These are phyloP conservation scores for Macrotus californicus DNA, from an alignment of 2,113 vertebrate genomes.

Conservation along the genomic window DNA sequence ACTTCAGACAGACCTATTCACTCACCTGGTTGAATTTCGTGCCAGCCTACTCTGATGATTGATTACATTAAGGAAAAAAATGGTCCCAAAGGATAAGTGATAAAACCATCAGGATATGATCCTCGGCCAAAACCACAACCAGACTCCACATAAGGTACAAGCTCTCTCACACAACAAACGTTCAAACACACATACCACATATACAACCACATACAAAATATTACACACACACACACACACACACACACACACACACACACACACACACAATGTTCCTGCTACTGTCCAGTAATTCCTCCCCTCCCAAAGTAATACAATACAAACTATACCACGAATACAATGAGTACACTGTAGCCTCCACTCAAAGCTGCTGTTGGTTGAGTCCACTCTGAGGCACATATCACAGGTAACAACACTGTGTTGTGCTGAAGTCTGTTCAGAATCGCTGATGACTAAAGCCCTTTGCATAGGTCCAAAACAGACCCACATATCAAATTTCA, in stretches of 20 bases:
- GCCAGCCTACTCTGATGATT: slow-evolving; percentile 35
- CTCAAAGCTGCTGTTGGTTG: background rate
- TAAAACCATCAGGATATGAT: slow-evolving; percentile 38
- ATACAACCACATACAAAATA: slow-evolving; percentile 35
- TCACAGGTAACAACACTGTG: slow-evolving; percentile 49
- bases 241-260: background rate
- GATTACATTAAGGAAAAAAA: slow-evolving; percentile 44
- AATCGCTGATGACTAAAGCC: slow-evolving; percentile 5
- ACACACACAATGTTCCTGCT: slow-evolving; percentile 55
- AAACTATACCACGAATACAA: slow-evolving; percentile 25
- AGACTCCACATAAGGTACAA: slow-evolving; percentile 56
- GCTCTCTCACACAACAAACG: slow-evolving; percentile 53
- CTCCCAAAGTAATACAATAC: slow-evolving; percentile 41
- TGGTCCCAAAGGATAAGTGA: slow-evolving; percentile 25
- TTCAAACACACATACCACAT: slow-evolving; percentile 54
- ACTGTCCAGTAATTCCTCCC: slow-evolving; percentile 25
- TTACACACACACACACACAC: slow-evolving; percentile 20
- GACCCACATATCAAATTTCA: slow-evolving; percentile 42
- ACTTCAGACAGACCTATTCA: slow-evolving; percentile 50
- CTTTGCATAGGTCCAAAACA: slow-evolving; percentile 46
- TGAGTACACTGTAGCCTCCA: slow-evolving; percentile 68
- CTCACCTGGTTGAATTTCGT: slow-evolving; percentile 24
- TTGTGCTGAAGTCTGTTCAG: slow-evolving; percentile 28
- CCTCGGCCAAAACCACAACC: slow-evolving; percentile 51
- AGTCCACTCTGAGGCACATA: background rate